These are phyloP conservation scores for Cephus pulcher DNA, from an alignment of 2,888 invertebrate species.

Conservation along the genomic window DNA sequence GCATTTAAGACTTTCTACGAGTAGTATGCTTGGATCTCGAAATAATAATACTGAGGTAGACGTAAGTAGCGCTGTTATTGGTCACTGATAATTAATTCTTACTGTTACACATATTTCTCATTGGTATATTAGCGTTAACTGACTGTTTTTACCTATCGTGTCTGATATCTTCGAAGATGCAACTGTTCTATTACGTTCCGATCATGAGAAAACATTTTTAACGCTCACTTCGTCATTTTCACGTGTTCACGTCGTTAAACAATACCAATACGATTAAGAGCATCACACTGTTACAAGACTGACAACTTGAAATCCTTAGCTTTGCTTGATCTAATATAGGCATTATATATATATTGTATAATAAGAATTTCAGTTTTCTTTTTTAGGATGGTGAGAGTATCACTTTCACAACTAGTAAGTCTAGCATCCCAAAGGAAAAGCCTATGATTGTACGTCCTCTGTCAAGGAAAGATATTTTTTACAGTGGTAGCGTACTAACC, in stretches of 20 bases:
- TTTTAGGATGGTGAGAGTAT: slow-evolving; percentile 77
- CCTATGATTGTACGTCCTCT: slow-evolving; percentile 86
- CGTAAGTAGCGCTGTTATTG: slow-evolving; percentile 58
- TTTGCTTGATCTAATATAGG: background rate
- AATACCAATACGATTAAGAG: background rate
- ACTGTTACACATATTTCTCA: slow-evolving; percentile 1
- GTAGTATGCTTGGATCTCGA: slow-evolving; percentile 71
- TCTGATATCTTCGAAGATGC: background rate
- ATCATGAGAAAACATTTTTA: background rate
- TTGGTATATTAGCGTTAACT: background rate
- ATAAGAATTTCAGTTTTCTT: slow-evolving; percentile 10
- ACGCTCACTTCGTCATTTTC: background rate
- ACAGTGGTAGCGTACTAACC: slow-evolving; percentile 94
- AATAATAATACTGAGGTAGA: slow-evolving; percentile 71
- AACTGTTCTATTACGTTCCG: background rate
- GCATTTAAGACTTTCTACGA: slow-evolving; percentile 70
- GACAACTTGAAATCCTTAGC: background rate
- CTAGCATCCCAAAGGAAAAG: slow-evolving; percentile 68
- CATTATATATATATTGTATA: background rate
- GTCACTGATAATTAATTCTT: background rate
- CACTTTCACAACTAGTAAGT: slow-evolving; percentile 71
- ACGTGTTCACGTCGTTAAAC: background rate
- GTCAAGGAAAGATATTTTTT: slow-evolving; percentile 97
- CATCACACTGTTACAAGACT: background rate
- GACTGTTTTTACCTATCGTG: background rate